These are phyloP conservation scores for Neomorphus geoffroyi DNA, from an alignment of 2,797 vertebrate species.

Conservation along the genomic window DNA sequence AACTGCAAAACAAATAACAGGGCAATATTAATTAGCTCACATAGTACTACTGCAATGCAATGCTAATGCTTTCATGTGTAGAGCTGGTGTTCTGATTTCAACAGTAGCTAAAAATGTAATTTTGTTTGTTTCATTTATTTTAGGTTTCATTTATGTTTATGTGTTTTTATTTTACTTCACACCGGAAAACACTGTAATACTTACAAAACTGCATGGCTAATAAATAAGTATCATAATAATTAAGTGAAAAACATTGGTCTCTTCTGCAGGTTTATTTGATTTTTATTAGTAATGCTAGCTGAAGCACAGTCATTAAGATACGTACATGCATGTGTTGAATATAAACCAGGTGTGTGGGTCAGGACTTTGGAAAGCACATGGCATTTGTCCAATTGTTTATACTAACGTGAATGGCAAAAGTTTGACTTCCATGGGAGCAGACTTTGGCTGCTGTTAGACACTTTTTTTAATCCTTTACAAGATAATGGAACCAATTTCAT, in stretches of 20 bases:
- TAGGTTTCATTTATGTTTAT: neutral
- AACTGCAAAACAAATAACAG: neutral
- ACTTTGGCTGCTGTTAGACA: neutral
- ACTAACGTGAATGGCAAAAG: neutral
- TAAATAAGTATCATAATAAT: neutral
- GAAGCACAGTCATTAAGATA: neutral
- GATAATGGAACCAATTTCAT: conserved; percentile 8
- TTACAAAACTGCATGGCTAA: neutral
- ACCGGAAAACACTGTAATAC: neutral
- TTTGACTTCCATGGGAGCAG: neutral
- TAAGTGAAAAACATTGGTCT: neutral
- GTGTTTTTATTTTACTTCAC: neutral
- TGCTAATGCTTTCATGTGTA: neutral
- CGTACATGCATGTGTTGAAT: neutral
- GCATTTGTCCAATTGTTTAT: neutral
- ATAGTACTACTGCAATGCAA: neutral
- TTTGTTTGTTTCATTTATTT: neutral
- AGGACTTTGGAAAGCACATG: neutral
- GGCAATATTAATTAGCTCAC: neutral
- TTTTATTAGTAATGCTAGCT: neutral
- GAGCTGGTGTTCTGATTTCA: neutral
- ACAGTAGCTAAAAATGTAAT: neutral
- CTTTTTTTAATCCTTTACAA: neutral
- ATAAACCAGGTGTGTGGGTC: neutral
- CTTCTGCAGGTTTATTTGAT: neutral